Evolutionary conservation across 2,113 vertebrate genomes (phyloP).

Genomic region (Muntiacus muntjak): DNA sequence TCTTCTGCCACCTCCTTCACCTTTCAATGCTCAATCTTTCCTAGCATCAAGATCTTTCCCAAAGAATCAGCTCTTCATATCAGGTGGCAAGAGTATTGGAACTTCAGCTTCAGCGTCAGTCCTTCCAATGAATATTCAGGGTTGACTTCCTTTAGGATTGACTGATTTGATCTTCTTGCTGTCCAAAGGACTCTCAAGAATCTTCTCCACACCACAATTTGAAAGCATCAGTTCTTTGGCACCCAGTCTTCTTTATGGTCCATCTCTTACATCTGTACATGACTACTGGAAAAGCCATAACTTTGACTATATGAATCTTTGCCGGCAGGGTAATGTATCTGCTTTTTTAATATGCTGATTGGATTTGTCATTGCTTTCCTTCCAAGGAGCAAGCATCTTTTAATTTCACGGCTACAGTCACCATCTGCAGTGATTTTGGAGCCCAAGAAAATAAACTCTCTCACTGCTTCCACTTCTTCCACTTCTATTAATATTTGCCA

Average conservation of each 20-base stretch:
- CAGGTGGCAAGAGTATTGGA: not conserved
- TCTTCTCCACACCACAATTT: not conserved
- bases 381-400: not conserved
- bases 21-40: not conserved
- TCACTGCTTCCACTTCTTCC: not conserved
- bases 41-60: not conserved
- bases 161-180: not conserved
- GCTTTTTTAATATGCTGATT: not conserved
- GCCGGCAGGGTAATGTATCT: not conserved
- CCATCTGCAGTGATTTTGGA: not conserved
- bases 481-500: not conserved
- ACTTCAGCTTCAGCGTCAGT: not conserved
- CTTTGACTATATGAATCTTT: not conserved
- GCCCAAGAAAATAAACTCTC: not conserved
- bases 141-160: not conserved
- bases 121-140: not conserved
- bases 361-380: not conserved
- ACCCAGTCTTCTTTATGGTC: not conserved
- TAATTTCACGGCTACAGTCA: not conserved
- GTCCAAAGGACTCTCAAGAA: not conserved
- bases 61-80: not conserved
- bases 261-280: not conserved
- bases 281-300: not conserved
- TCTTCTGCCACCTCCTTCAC: not conserved
- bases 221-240: not conserved